Evolutionary conservation across 2,888 invertebrate species (phyloP), one percentile per base, ranked within the genome.

Genomic region (Pandemis corylana): DNA sequence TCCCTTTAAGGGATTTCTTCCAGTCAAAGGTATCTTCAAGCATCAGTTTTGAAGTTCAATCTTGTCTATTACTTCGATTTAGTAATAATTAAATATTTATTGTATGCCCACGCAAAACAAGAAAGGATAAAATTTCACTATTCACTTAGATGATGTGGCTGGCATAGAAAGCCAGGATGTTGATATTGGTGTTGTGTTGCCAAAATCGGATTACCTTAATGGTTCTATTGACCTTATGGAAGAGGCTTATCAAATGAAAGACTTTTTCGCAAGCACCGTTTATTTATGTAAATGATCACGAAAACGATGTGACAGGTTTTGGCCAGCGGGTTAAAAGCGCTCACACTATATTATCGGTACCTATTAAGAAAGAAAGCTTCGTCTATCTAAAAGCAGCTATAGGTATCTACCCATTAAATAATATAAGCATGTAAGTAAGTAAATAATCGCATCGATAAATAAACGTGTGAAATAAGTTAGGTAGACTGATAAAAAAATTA

Each of bases 181-280:
- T 64, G 64, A 46, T 64, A 12, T 65, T 63, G 59, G 41, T 41
- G 62, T 62, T 7, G n/a, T 7, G 46, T 64, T 12, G 66, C 70
- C 62, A 66, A 68, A 74, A 75, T 75, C 61, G 62, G 62, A 75
- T 74, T 70, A 68, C n/a, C 20, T 44, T 51, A 66, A 70, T 44
- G 53, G 65, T 66, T 70, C 59, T 68, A 74, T 66, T 65, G 73
- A 64, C 49, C 65, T 69, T 49, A 28, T 20, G 36, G 53, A 63
- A 46, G 53, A 56, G 46, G 56, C 51, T 71, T 42, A 51, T 41
- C 44, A 56, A 71, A 71, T 71, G 53, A 72, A 68, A 68, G 44
- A 61, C 51, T 41, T 66, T 9, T 7, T 49, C n/a, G n/a, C 61
- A 61, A 20, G 9, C 53, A 66, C 36, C 59, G 20, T 44, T 65